Conservation (phyloP, 2,113 vertebrate species). For the Ailurus styani region DNA sequence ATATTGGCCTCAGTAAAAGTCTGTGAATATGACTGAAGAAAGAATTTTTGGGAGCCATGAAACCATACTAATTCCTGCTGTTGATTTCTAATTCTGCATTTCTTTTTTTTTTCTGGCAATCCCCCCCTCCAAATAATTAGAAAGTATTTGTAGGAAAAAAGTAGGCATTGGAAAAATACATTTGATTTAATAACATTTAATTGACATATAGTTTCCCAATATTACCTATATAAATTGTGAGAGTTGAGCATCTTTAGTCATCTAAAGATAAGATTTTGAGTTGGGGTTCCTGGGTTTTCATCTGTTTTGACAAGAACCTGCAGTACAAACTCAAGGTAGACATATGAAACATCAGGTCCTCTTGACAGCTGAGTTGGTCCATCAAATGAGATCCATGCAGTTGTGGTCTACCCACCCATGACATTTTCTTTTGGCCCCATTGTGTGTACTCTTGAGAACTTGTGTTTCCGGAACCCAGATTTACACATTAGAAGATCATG, state of each 20-base stretch:
- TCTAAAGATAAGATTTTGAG: neutral
- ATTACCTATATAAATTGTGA: neutral
- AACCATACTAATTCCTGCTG: neutral
- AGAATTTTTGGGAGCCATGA: neutral
- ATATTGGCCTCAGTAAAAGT: neutral
- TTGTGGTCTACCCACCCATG: neutral
- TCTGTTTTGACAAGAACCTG: neutral
- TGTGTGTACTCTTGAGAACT: neutral
- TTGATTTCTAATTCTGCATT: neutral
- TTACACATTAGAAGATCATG: neutral
- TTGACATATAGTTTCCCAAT: neutral
- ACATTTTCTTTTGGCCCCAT: neutral
- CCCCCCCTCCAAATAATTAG: neutral
- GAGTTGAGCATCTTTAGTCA: neutral
- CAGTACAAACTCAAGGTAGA: neutral
- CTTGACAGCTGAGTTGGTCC: neutral
- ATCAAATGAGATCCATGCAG: neutral
- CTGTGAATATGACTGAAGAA: neutral
- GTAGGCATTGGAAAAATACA: neutral
- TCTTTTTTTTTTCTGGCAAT: neutral
- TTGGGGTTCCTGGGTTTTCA: neutral
- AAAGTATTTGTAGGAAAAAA: neutral
- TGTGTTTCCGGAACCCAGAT: neutral
- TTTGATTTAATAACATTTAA: neutral
- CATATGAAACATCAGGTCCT: neutral